Conservation (phyloP, 2,888 invertebrate species). For the Drosophila monieri region DNA sequence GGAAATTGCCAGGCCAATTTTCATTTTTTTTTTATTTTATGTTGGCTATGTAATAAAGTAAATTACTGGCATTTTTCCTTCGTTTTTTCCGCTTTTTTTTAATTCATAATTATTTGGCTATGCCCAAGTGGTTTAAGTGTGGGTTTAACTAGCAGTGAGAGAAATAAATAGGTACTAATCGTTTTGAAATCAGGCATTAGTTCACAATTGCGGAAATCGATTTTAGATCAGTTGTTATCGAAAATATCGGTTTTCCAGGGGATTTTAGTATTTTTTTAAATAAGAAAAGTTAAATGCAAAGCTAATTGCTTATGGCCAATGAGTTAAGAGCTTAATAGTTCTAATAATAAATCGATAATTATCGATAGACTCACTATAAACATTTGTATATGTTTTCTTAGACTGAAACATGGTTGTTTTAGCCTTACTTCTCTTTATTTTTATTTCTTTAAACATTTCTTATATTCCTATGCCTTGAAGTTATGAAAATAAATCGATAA, state of each 20-base stretch:
- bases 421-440: too few species aligned
- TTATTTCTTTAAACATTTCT: too few species aligned
- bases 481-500: not conserved
- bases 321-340: not conserved
- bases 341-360: not conserved
- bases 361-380: not conserved
- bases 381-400: too few species aligned
- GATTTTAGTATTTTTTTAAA: not conserved
- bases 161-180: not conserved
- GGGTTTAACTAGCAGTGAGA: conserved; percentile 13
- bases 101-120: conserved; percentile 28
- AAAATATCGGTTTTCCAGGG: not conserved
- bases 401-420: too few species aligned
- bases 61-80: conserved; percentile 21
- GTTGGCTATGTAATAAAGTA: conserved; percentile 24
- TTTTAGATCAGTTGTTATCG: not conserved
- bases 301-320: too few species aligned
- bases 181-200: too few species aligned
- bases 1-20: conserved; percentile 32
- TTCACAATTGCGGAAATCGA: not conserved
- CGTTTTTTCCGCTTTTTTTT: conserved; percentile 5
- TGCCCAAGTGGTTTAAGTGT: conserved; percentile 17
- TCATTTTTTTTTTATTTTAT: conserved; percentile 19
- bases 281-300: not conserved
- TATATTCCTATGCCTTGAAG: too few species aligned